Conservation (phyloP, 2,888 invertebrate genomes). For the Hydrotaea diabolus region DNA sequence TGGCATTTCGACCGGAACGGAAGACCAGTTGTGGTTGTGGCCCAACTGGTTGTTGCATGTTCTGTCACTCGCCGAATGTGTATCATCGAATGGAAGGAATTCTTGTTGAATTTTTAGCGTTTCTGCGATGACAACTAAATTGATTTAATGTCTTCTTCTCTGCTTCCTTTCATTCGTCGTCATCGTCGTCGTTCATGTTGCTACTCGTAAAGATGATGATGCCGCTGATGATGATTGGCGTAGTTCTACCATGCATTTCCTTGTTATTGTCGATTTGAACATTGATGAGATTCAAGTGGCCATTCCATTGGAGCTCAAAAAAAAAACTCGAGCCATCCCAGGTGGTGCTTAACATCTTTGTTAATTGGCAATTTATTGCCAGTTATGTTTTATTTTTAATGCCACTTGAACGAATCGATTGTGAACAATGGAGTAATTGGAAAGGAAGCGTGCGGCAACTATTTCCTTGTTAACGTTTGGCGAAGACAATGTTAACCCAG, state of each 20-base stretch:
- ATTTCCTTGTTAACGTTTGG: too few species aligned
- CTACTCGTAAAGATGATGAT: neutral
- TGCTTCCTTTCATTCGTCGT: neutral
- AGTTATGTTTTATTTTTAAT: constrained; percentile 4
- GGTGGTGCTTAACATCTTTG: constrained; percentile 58
- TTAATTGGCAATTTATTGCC: constrained; percentile 56
- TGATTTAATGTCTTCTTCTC: constrained; percentile 53
- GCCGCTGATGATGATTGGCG: neutral
- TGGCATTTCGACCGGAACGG: constrained; percentile 1
- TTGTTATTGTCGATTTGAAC: constrained; percentile 41
- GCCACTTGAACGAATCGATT: neutral
- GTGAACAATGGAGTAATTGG: neutral
- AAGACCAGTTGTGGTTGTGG: constrained; percentile 29
- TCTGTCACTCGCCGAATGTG: constrained; percentile 20
- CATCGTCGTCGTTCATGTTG: neutral
- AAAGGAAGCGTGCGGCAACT: too few species aligned
- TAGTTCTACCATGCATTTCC: neutral
- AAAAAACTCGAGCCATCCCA: neutral
- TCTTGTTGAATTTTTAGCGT: constrained; percentile 17
- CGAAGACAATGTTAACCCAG: too few species aligned
- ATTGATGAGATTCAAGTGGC: constrained; percentile 49
- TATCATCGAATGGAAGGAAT: constrained; percentile 47
- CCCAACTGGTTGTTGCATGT: constrained; percentile 38
- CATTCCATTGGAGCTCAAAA: neutral
- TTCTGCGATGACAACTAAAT: constrained; percentile 55